phyloP scores from a whole-genome alignment of 2,888 invertebrate genomes.

The Polyploca ridens region DNA sequence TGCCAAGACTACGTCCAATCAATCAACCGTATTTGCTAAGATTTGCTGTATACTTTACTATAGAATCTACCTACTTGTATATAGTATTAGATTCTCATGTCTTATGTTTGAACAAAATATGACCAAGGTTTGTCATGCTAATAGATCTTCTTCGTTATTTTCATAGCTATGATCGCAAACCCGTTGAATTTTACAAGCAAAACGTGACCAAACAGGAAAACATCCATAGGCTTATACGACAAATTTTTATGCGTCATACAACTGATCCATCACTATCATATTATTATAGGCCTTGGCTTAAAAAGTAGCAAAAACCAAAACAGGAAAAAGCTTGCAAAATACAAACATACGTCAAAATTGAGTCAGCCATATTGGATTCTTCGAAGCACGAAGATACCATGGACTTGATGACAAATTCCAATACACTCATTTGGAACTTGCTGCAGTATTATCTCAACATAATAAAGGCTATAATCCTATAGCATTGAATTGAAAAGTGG shows the following conservation, averaged over 20 bases:
- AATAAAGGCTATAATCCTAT: not conserved
- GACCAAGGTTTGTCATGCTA: too few species aligned
- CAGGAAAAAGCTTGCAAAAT: constrained; percentile 35
- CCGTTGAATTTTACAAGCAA: not conserved
- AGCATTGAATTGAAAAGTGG: not conserved
- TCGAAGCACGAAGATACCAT: constrained; percentile 16
- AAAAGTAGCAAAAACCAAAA: constrained; percentile 12
- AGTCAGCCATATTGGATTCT: constrained; percentile 34
- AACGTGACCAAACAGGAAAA: not conserved
- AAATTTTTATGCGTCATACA: not conserved
- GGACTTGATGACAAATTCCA: not conserved
- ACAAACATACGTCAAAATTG: constrained; percentile 26
- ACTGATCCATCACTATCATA: not conserved
- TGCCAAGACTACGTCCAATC: too few species aligned
- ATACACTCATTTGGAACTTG: not conserved
- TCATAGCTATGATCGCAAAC: not conserved
- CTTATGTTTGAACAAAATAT: too few species aligned
- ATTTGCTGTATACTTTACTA: too few species aligned
- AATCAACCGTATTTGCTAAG: too few species aligned
- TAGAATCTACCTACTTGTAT: too few species aligned
- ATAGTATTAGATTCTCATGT: too few species aligned
- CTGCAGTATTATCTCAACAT: not conserved
- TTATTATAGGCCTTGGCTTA: constrained; percentile 28
- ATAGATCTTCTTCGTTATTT: too few species aligned
- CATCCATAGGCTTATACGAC: not conserved